Percentiles rank a stretch among this genome's conserved stretches.
These are phyloP conservation scores for Periophthalmodon schlosseri DNA, from an alignment of 2,113 vertebrate genomes.

Conservation along the genomic window DNA sequence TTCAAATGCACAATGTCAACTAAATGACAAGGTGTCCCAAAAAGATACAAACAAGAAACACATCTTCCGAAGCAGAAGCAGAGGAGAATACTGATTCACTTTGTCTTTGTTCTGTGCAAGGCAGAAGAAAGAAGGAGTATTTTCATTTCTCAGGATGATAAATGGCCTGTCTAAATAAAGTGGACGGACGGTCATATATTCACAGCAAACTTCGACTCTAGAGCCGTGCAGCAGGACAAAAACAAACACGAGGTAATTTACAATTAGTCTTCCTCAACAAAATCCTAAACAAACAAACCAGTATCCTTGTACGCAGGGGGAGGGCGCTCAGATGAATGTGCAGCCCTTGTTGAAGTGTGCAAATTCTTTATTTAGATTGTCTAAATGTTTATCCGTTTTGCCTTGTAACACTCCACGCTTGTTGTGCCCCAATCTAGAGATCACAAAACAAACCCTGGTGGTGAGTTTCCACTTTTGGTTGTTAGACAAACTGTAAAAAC, in stretches of 20 bases:
- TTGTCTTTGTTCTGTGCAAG: constrained; percentile 38
- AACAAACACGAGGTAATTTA: constrained; percentile 68
- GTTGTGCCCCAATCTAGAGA: constrained; percentile 59
- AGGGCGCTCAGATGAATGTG: constrained; percentile 66
- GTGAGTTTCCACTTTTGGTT: constrained; percentile 59
- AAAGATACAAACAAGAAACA: constrained; percentile 46
- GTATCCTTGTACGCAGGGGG: constrained; percentile 47
- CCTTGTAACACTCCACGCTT: constrained; percentile 61
- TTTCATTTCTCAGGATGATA: constrained; percentile 58
- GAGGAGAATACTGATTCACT: not conserved
- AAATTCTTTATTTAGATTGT: constrained; percentile 74
- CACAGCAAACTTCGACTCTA: constrained; percentile 15
- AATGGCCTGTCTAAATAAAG: constrained; percentile 44
- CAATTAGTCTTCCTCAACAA: constrained; percentile 61
- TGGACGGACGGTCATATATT: constrained; percentile 10
- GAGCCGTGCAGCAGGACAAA: constrained; percentile 43
- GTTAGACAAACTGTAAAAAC: constrained; percentile 41
- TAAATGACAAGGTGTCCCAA: constrained; percentile 47
- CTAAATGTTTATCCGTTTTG: constrained; percentile 77
- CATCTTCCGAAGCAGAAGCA: constrained; percentile 3
- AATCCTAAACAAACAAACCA: constrained; percentile 65
- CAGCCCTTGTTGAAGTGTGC: constrained; percentile 45
- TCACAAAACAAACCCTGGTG: constrained; percentile 63
- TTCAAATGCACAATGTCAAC: constrained; percentile 60
- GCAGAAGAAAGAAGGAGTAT: constrained; percentile 46